Evolutionary conservation across 2,888 invertebrate species (phyloP), one percentile per base, ranked within the genome.

Genomic region (Perdita meconis): DNA sequence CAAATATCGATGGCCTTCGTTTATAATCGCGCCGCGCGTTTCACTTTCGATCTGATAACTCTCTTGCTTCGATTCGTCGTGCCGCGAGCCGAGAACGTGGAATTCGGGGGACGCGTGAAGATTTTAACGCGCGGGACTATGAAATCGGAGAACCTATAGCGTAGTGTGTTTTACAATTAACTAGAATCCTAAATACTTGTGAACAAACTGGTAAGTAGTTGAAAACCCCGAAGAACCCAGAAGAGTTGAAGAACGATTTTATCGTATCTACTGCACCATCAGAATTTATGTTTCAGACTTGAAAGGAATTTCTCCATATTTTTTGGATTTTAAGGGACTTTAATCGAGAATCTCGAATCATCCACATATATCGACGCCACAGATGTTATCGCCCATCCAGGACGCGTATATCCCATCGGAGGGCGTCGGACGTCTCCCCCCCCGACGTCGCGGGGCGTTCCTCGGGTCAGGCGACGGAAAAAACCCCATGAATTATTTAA

Each of bases 401-500:
- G 38, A 12, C 24, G 67, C 36, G 34, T 30, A 12, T 38, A 60
- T 44, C 10, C 38, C 53, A 24, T 30, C 8, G 10, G 13, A 40
- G n/a, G 60, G 5, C 38, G 40, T 24, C 19, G 3, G 34, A 26
- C 38, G 47, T 38, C 44, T 60, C 68, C 44, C 44, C 64, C 68
- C 42, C 66, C 70, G 50, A 50, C 53, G 36, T 51, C 63, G 70
- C 16, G 30, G 66, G 69, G 57, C 69, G 79, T 72, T 64, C 83
- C 34, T 47, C 24, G 57, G n/a, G 63, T 22, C 40, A 53, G 55
- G 34, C 59, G 78, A 55, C 74, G 71, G 71, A 73, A 87, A 86
- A 84, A 84, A 71, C 51, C 74, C 86, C 82, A 90, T 91, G 91
- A 89, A 90, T 91, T 89, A 91, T 91, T 90, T 86, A 91, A 86